Conservation (phyloP, 2,797 vertebrate species). For the Adrianichthys oophorus region DNA sequence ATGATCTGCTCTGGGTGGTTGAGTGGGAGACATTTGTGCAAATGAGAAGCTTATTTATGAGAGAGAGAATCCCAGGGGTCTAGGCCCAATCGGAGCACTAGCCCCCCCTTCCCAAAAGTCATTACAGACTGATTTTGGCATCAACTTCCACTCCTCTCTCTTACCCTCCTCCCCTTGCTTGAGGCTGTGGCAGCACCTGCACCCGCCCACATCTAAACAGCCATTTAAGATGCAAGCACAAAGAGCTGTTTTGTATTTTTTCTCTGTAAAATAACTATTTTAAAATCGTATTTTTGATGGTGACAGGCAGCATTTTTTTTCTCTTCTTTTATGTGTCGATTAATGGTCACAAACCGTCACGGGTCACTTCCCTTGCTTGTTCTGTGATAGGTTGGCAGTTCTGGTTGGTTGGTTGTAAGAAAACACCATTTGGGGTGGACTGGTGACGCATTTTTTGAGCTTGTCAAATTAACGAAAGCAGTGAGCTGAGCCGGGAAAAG, state of each 20-base stretch:
- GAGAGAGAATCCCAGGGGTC: slow-evolving; percentile 57
- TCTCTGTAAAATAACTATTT: too few relatives aligned
- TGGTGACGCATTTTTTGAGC: slow-evolving; percentile 74
- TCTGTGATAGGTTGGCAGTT: slow-evolving; percentile 55
- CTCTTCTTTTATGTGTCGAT: slow-evolving; percentile 33
- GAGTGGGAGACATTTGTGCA: slow-evolving; percentile 60
- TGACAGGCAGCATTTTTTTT: slow-evolving; percentile 17
- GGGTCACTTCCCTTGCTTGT: slow-evolving; percentile 67
- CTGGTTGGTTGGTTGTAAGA: slow-evolving; percentile 72
- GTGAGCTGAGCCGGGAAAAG: slow-evolving; percentile 53
- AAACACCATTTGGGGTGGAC: slow-evolving; percentile 65
- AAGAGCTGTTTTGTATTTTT: background rate
- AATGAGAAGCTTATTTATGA: slow-evolving; percentile 79
- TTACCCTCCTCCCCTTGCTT: slow-evolving; percentile 34
- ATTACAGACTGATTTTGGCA: slow-evolving; percentile 79
- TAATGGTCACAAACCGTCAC: slow-evolving; percentile 54
- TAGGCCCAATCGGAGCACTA: slow-evolving; percentile 46
- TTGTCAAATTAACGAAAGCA: slow-evolving; percentile 79
- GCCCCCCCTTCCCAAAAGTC: slow-evolving; percentile 52
- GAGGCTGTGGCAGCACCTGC: slow-evolving; percentile 69
- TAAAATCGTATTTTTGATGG: background rate
- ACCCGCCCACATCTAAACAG: slow-evolving; percentile 61
- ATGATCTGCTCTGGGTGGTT: slow-evolving; percentile 13
- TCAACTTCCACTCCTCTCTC: slow-evolving; percentile 47
- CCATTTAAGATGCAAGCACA: slow-evolving; percentile 46